Conservation (phyloP, 2,797 vertebrate species). For the Girardinus metallicus region DNA sequence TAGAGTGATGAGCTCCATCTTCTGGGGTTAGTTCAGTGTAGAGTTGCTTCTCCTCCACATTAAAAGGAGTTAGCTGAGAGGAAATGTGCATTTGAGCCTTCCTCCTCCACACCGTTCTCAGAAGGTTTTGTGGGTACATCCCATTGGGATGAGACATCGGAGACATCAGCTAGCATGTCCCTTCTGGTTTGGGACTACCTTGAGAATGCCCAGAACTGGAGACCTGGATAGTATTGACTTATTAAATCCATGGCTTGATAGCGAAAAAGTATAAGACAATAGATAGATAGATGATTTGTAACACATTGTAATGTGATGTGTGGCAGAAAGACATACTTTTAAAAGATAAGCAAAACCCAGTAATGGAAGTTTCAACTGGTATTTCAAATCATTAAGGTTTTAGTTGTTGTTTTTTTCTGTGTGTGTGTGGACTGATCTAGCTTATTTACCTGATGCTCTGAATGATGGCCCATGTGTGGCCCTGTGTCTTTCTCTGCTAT, state of each 20-base stretch:
- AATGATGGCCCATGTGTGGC: constrained; percentile 20
- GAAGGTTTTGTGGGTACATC: background rate
- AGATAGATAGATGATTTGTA: background rate
- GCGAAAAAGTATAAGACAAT: background rate
- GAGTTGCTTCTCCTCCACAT: background rate
- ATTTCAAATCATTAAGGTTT: constrained; percentile 20
- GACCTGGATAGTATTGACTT: background rate
- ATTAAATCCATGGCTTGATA: background rate
- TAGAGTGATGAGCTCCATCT: background rate
- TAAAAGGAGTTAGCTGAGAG: background rate
- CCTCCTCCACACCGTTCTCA: background rate
- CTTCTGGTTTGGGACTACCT: background rate
- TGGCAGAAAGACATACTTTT: constrained; percentile 24
- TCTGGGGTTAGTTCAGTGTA: background rate
- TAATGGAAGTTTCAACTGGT: constrained; percentile 28
- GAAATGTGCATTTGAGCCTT: background rate
- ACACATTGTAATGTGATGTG: background rate
- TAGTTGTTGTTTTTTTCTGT: background rate
- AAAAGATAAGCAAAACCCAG: constrained; percentile 24
- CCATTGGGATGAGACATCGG: background rate
- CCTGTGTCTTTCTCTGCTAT: constrained; percentile 11
- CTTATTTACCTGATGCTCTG: constrained; percentile 9
- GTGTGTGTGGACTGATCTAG: background rate
- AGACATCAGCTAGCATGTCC: background rate
- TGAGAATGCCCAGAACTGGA: background rate